Conservation (phyloP, 2,797 vertebrate species). For the Thamnophis elegans region DNA sequence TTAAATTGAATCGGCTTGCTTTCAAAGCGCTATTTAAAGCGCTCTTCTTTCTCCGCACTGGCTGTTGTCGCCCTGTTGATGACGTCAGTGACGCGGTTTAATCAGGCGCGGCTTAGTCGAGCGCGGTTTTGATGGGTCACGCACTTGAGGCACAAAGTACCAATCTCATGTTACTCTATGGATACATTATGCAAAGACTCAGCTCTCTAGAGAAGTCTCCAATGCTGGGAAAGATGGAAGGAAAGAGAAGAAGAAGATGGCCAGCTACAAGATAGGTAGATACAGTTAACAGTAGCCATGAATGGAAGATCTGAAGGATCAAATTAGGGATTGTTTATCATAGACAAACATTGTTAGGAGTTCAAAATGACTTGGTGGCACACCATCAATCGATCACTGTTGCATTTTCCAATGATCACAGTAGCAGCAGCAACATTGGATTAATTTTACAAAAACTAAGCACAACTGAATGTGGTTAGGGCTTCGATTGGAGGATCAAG, state of each 20-base stretch:
- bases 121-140: too few species aligned
- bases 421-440: not conserved
- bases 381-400: not conserved
- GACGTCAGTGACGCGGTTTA: too few species aligned
- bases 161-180: not conserved
- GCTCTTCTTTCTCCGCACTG: too few species aligned
- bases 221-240: not conserved
- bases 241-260: not conserved
- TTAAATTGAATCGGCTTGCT: too few species aligned
- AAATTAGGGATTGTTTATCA: not conserved
- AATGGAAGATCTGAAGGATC: not conserved
- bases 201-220: not conserved
- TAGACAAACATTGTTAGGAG: not conserved
- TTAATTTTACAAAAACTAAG: not conserved
- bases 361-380: not conserved
- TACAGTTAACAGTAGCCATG: not conserved
- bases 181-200: not conserved
- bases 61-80: too few species aligned
- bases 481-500: not conserved
- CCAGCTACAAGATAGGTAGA: not conserved
- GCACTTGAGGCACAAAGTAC: not conserved
- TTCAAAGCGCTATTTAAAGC: too few species aligned
- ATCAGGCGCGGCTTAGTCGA: too few species aligned
- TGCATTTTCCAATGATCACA: not conserved
- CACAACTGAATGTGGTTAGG: not conserved